These are phyloP conservation scores for Pygmarrhopalites habei DNA, from an alignment of 1,140 invertebrate genomes.

Conservation along the genomic window DNA sequence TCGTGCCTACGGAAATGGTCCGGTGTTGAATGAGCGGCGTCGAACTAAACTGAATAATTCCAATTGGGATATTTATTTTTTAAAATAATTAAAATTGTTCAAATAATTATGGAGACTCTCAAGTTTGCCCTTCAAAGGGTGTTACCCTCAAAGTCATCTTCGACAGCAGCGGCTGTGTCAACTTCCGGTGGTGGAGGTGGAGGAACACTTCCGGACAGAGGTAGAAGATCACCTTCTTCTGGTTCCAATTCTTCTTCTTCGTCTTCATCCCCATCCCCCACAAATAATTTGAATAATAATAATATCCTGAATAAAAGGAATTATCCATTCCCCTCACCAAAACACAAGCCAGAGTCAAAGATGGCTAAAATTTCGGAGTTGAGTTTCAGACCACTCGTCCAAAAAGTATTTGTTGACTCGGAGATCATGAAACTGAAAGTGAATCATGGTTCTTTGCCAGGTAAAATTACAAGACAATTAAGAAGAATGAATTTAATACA, in stretches of 20 bases:
- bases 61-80: too few species aligned
- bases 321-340: neutral
- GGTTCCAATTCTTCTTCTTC: too few species aligned
- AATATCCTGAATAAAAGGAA: conserved; percentile 1
- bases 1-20: too few species aligned
- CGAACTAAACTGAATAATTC: too few species aligned
- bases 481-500: too few species aligned
- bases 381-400: neutral
- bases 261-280: neutral
- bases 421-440: conserved; percentile 35
- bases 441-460: conserved; percentile 42
- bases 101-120: conserved; percentile 7
- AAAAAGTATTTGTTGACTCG: conserved; percentile 6
- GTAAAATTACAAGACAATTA: too few species aligned
- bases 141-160: neutral
- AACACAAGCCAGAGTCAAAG: neutral
- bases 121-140: neutral
- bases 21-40: too few species aligned
- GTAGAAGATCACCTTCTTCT: too few species aligned
- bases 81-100: too few species aligned
- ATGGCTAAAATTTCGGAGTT: conserved; percentile 6
- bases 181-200: neutral
- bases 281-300: neutral
- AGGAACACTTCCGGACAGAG: too few species aligned
- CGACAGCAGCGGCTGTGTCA: neutral